A percentile compares a stretch with the other conserved stretches of the same genome.
phyloP scores from a whole-genome alignment of 2,797 vertebrate genomes.

The Lates japonicus region DNA sequence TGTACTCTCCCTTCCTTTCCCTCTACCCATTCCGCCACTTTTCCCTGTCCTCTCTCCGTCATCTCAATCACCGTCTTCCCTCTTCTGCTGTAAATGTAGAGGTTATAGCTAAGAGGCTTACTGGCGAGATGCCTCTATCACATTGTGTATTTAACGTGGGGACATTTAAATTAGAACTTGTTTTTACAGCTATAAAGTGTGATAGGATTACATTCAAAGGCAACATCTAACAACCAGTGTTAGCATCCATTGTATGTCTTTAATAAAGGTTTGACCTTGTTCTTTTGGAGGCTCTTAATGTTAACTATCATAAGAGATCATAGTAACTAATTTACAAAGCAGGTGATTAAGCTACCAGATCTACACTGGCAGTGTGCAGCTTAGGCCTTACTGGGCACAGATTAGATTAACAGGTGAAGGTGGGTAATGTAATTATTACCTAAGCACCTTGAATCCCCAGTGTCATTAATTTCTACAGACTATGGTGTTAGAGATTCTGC shows the following conservation, averaged over 20 bases:
- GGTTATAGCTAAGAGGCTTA: slow-evolving; percentile 57
- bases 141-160: background rate
- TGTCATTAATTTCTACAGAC: background rate
- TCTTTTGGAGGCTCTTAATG: slow-evolving; percentile 20
- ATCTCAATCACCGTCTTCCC: slow-evolving; percentile 21
- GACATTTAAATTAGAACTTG: slow-evolving; percentile 1
- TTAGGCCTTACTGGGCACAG: slow-evolving; percentile 20
- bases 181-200: background rate
- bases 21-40: background rate
- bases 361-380: background rate
- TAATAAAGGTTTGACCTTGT: slow-evolving; percentile 29
- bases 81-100: slow-evolving; percentile 42
- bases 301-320: slow-evolving; percentile 31
- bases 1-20: slow-evolving; percentile 29
- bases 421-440: slow-evolving; percentile 18
- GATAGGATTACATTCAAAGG: slow-evolving; percentile 6
- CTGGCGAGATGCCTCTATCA: slow-evolving; percentile 5
- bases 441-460: background rate
- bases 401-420: slow-evolving; percentile 29
- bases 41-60: background rate
- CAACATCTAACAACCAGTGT: background rate
- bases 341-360: slow-evolving; percentile 29
- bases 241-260: background rate
- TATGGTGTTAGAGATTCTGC: background rate
- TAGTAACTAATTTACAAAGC: slow-evolving; percentile 14